Evolutionary conservation across 2,888 invertebrate species (phyloP).

Genomic region (Dicycla oo): DNA sequence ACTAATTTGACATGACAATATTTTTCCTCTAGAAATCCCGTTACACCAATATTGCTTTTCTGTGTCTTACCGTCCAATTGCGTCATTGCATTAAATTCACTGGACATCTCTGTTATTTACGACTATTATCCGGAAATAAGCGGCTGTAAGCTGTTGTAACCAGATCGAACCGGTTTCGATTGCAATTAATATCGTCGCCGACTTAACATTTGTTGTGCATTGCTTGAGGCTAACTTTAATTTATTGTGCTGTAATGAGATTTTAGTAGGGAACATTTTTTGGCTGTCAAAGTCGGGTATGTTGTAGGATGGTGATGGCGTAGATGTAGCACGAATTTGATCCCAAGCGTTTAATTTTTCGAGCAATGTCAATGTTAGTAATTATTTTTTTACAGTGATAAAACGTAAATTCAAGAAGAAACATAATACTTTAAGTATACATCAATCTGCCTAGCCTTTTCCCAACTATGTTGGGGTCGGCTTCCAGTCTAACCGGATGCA

Average conservation of each 20-base stretch:
- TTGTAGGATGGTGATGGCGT: not conserved
- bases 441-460: too few relatives aligned
- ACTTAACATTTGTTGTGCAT: conserved; percentile 67
- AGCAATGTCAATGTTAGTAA: too few relatives aligned
- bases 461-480: too few relatives aligned
- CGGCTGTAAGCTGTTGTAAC: conserved; percentile 49
- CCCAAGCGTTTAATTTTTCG: not conserved
- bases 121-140: conserved; percentile 58
- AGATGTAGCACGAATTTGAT: not conserved
- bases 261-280: conserved; percentile 62
- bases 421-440: too few relatives aligned
- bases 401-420: not conserved
- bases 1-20: conserved; percentile 12
- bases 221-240: conserved; percentile 65
- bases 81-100: conserved; percentile 61
- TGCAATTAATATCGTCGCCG: conserved; percentile 73
- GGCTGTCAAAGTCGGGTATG: conserved; percentile 46
- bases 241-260: conserved; percentile 73
- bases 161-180: conserved; percentile 67
- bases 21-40: conserved; percentile 40
- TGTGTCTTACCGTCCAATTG: conserved; percentile 59
- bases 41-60: conserved; percentile 41
- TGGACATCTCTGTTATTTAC: conserved; percentile 67
- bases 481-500: too few relatives aligned
- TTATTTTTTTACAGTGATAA: too few relatives aligned